Evolutionary conservation across 2,797 vertebrate genomes (phyloP).

Genomic region (Morus bassanus): DNA sequence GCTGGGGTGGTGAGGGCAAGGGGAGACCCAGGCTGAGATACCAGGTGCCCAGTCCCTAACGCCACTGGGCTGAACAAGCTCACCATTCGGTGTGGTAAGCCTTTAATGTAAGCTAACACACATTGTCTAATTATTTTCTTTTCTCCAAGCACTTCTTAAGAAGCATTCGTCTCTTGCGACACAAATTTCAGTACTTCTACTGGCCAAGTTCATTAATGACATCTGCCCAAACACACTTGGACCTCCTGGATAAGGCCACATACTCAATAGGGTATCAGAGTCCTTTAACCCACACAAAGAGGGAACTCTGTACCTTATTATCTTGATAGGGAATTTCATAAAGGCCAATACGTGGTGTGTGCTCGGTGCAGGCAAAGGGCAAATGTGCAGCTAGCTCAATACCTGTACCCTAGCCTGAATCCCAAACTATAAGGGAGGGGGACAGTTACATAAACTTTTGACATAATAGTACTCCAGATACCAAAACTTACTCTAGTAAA

Average conservation of each 20-base stretch:
- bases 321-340: background rate
- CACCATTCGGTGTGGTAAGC: fast-evolving
- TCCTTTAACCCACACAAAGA: background rate
- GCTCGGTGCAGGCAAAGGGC: background rate
- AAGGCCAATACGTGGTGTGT: background rate
- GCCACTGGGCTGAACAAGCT: background rate
- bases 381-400: background rate
- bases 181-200: background rate
- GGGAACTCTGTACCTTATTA: background rate
- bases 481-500: background rate
- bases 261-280: background rate
- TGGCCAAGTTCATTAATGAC: background rate
- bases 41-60: background rate
- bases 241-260: background rate
- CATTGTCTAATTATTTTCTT: background rate
- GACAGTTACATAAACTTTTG: background rate
- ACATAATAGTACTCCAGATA: background rate
- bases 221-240: background rate
- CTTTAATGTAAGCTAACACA: background rate
- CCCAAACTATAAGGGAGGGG: background rate
- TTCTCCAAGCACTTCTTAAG: background rate
- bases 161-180: background rate
- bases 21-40: background rate
- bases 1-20: background rate
- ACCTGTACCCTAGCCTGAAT: background rate